These are phyloP conservation scores for Mustelus asterias DNA, from an alignment of 2,113 vertebrate genomes.

Conservation along the genomic window DNA sequence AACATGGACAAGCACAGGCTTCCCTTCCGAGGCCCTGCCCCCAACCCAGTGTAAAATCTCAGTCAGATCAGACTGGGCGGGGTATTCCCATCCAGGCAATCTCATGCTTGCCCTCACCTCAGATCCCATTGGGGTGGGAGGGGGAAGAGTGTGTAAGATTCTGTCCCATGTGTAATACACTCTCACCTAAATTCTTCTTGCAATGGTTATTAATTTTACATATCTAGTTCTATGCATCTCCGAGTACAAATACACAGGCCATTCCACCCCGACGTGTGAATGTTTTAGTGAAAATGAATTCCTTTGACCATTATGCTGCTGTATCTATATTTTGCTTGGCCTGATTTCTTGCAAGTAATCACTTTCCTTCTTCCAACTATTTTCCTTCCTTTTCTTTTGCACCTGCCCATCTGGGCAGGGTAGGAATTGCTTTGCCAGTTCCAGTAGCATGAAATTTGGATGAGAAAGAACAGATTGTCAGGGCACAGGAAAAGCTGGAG, in stretches of 20 bases:
- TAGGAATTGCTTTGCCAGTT: neutral
- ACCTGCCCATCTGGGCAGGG: neutral
- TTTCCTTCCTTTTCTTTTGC: neutral
- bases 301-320: neutral
- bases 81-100: too few relatives aligned
- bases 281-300: neutral
- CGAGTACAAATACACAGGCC: neutral
- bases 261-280: neutral
- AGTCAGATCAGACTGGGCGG: too few relatives aligned
- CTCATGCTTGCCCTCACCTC: too few relatives aligned
- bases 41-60: too few relatives aligned
- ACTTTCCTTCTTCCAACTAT: neutral
- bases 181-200: neutral
- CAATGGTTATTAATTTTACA: neutral
- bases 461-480: neutral
- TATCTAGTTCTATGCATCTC: neutral
- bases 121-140: too few relatives aligned
- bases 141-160: too few relatives aligned
- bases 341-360: neutral
- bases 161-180: neutral
- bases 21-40: too few relatives aligned
- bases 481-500: neutral
- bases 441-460: neutral
- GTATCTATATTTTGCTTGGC: too few relatives aligned
- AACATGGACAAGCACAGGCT: too few relatives aligned